Percentiles rank a stretch among this genome's conserved stretches.
phyloP scores from a whole-genome alignment of 1,140 invertebrate species.

The Periplaneta americana region DNA sequence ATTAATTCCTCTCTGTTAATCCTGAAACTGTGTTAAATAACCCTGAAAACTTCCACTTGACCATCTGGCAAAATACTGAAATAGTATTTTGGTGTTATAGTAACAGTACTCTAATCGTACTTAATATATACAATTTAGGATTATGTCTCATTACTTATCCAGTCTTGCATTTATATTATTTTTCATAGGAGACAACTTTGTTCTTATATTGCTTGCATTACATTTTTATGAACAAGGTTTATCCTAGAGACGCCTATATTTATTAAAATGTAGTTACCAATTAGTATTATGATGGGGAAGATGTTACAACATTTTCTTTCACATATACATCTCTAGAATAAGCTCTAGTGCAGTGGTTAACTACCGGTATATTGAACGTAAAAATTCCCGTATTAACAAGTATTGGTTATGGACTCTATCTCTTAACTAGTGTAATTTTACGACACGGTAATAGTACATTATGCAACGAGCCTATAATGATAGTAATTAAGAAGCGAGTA shows the following conservation, averaged over 20 bases:
- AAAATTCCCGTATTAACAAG: too few relatives aligned
- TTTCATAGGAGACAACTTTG: neutral
- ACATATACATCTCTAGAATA: too few relatives aligned
- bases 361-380: too few relatives aligned
- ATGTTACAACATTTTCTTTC: neutral
- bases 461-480: too few relatives aligned
- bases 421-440: too few relatives aligned
- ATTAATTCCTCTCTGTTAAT: neutral
- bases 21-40: neutral
- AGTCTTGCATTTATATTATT: too few relatives aligned
- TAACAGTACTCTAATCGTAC: neutral
- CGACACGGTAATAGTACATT: too few relatives aligned
- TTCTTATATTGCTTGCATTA: neutral
- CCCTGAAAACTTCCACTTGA: neutral
- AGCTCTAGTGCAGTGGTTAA: too few relatives aligned
- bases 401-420: too few relatives aligned
- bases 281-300: neutral
- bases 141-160: too few relatives aligned
- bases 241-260: neutral
- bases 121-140: neutral
- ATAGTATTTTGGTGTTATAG: neutral
- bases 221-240: neutral
- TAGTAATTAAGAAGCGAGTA: too few relatives aligned
- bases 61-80: neutral
- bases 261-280: neutral